These are phyloP conservation scores for Philypnodon macrostomus DNA, from an alignment of 2,797 vertebrate genomes.

Conservation along the genomic window DNA sequence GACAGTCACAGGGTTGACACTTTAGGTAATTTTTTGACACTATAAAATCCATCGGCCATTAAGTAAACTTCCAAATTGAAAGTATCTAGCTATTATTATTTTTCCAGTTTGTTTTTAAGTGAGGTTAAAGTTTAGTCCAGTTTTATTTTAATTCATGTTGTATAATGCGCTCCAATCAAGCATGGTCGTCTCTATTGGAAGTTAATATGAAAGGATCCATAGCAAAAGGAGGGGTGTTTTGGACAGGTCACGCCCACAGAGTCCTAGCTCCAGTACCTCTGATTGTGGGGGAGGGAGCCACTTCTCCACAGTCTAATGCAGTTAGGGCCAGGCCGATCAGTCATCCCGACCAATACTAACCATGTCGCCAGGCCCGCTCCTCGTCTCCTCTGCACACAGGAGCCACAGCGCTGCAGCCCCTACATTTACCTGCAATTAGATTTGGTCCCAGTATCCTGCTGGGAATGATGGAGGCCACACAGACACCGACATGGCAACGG, in stretches of 20 bases:
- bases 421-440: slow-evolving; percentile 79
- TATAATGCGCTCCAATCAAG: slow-evolving; percentile 58
- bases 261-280: slow-evolving; percentile 27
- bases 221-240: neutral
- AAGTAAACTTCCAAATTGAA: no score
- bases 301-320: slow-evolving; percentile 72
- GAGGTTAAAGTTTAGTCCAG: no score
- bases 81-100: no score
- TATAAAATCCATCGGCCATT: no score
- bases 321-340: slow-evolving; percentile 70
- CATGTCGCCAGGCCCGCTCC: slow-evolving; percentile 72
- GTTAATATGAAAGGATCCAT: slow-evolving; percentile 33
- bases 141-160: no score
- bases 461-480: slow-evolving; percentile 69
- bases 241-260: slow-evolving; percentile 39
- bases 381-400: slow-evolving; percentile 64
- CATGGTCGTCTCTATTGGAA: slow-evolving; percentile 42
- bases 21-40: no score
- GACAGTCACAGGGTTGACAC: no score
- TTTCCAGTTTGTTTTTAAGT: no score
- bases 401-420: slow-evolving; percentile 66
- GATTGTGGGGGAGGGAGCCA: slow-evolving; percentile 39
- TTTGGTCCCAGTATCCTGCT: slow-evolving; percentile 67
- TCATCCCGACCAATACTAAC: slow-evolving; percentile 79
- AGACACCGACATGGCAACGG: slow-evolving; percentile 53